phyloP scores from a whole-genome alignment of 2,113 vertebrate species.

The Anhinga anhinga region DNA sequence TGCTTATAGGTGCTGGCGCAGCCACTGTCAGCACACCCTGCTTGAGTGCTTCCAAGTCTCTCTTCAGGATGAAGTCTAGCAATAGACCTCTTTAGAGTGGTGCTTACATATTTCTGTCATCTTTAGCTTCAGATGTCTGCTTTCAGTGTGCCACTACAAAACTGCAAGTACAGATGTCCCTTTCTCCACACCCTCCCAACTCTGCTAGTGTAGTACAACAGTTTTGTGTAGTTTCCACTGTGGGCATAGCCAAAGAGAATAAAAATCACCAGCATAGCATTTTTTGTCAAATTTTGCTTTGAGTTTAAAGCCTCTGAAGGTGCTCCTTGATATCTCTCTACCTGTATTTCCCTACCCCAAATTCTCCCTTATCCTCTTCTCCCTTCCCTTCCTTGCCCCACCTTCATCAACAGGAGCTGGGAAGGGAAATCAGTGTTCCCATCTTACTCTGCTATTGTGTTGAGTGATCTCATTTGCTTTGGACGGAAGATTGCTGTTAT shows the following conservation, averaged over 20 bases:
- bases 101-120: neutral
- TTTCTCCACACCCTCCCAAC: neutral
- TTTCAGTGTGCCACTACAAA: neutral
- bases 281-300: neutral
- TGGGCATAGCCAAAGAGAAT: neutral
- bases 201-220: neutral
- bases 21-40: neutral
- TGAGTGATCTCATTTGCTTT: neutral
- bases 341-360: neutral
- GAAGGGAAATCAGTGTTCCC: neutral
- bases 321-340: neutral
- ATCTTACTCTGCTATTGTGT: neutral
- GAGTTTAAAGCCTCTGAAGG: neutral
- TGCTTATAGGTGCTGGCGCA: neutral
- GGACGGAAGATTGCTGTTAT: neutral
- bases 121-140: neutral
- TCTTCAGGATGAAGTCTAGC: neutral
- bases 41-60: neutral
- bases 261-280: neutral
- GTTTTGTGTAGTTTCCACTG: neutral
- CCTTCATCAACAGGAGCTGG: neutral
- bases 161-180: neutral
- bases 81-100: neutral
- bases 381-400: neutral
- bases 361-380: neutral